These are phyloP conservation scores for Oasisia sp. DNA, from an alignment of 2,888 invertebrate genomes.

Conservation along the genomic window DNA sequence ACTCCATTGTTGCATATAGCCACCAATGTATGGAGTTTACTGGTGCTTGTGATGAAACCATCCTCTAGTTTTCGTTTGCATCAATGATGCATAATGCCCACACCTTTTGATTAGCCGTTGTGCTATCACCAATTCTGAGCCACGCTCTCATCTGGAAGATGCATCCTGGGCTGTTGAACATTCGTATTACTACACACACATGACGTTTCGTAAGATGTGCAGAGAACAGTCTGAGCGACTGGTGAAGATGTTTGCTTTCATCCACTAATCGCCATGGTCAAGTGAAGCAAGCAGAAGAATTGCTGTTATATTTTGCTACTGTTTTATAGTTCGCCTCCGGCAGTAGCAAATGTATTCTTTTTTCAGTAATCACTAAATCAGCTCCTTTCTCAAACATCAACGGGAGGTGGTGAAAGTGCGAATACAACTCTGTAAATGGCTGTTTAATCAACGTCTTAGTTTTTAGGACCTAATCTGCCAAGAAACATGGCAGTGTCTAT, in stretches of 20 bases:
- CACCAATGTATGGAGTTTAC: not conserved
- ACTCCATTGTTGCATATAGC: not conserved
- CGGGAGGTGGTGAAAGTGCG: not conserved
- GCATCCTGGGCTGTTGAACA: not conserved
- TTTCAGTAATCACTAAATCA: not conserved
- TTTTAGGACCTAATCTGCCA: not conserved
- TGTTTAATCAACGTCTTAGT: not conserved
- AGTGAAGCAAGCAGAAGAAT: constrained; percentile 2
- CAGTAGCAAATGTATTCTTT: not conserved
- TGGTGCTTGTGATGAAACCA: not conserved
- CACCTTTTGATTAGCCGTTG: not conserved
- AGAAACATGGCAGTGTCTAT: not conserved
- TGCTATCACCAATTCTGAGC: not conserved
- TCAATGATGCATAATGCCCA: not conserved
- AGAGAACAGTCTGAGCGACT: not conserved
- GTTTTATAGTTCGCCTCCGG: not conserved
- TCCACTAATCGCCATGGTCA: not conserved
- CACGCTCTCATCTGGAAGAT: not conserved
- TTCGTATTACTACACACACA: not conserved
- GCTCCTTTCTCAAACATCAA: not conserved
- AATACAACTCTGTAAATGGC: not conserved
- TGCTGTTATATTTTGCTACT: not conserved
- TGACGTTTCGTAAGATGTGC: not conserved
- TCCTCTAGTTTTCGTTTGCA: not conserved
- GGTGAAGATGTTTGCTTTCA: not conserved